A percentile compares a stretch with the other conserved stretches of the same genome.
Conservation (phyloP, 2,888 invertebrate genomes). For the Eristalis intricaria region DNA sequence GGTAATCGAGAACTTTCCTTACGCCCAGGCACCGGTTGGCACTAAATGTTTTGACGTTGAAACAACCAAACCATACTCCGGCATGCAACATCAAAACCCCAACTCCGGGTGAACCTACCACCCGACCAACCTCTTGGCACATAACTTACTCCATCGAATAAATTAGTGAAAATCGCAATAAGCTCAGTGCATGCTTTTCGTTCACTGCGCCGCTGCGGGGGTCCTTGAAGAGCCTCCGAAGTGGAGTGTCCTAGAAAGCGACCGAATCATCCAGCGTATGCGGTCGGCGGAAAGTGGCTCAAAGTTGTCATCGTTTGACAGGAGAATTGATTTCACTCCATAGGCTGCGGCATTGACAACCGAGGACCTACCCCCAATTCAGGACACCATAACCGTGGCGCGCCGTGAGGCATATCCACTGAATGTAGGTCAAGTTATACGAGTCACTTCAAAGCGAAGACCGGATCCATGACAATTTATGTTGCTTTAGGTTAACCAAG, state of each 20-base stretch:
- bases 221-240: conserved; percentile 36
- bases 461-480: conserved; percentile 16
- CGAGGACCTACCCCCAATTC: conserved; percentile 63
- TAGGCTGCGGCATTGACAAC: conserved; percentile 5
- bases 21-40: conserved; percentile 41
- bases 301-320: conserved; percentile 32
- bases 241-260: conserved; percentile 27
- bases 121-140: background rate
- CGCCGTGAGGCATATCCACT: conserved; percentile 21
- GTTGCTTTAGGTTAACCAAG: conserved; percentile 21
- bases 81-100: conserved; percentile 30
- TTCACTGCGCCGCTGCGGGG: too few species aligned
- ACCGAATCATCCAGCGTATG: conserved; percentile 4
- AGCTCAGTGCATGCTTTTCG: conserved; percentile 38
- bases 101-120: background rate
- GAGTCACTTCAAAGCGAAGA: conserved; percentile 8
- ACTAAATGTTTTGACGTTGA: conserved; percentile 55
- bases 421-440: conserved; percentile 66
- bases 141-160: conserved; percentile 13
- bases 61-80: conserved; percentile 51
- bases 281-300: background rate
- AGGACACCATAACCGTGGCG: conserved; percentile 17
- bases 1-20: background rate
- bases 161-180: conserved; percentile 29
- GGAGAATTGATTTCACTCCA: conserved; percentile 56